Conservation (phyloP, 1,140 invertebrate genomes). For the Sipha flava region DNA sequence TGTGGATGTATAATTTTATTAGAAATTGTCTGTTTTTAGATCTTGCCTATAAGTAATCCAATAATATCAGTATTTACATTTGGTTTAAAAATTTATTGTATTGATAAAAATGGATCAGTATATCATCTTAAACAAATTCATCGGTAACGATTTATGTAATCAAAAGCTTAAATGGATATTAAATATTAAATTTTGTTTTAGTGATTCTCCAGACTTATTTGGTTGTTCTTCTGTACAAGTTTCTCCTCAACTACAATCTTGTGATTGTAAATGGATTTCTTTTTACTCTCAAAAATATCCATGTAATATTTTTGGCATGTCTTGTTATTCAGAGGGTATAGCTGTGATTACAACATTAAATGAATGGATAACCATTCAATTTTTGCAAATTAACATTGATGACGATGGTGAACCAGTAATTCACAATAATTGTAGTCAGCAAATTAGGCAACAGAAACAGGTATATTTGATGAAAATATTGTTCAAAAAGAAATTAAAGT, state of each 20-base stretch:
- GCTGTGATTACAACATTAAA: neutral
- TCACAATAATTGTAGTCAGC: neutral
- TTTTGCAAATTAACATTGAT: neutral
- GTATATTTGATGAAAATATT: neutral
- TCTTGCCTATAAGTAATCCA: neutral
- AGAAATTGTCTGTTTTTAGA: neutral
- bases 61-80: neutral
- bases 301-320: neutral
- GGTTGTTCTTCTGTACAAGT: neutral
- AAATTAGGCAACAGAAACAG: neutral
- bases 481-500: neutral
- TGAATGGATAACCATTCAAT: neutral
- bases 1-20: too few species aligned
- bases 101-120: constrained; percentile 5
- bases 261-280: neutral
- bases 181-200: neutral
- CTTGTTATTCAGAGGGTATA: neutral
- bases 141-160: neutral
- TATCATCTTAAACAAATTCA: constrained; percentile 5
- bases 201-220: constrained; percentile 21
- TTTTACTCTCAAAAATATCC: neutral
- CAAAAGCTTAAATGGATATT: neutral
- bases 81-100: neutral
- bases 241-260: neutral
- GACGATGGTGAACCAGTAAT: neutral